Evolutionary conservation across 2,888 invertebrate genomes (phyloP).

Genomic region (Drosophila colorata): DNA sequence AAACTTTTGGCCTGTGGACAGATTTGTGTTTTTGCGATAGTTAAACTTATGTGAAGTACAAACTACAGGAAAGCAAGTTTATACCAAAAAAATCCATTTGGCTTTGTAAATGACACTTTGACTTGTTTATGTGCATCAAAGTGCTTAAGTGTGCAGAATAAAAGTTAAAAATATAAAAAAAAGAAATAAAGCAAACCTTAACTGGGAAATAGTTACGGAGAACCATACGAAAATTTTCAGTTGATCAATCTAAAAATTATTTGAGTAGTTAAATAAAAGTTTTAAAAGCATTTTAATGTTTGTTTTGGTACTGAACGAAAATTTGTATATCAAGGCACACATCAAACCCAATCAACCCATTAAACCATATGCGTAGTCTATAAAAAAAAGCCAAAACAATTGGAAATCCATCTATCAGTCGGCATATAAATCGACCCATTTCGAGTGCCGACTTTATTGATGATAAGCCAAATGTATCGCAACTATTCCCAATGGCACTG

Average conservation of each 20-base stretch:
- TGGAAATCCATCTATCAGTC: background rate
- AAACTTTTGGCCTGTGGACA: conserved; percentile 31
- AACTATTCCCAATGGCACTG: conserved; percentile 10
- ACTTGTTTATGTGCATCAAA: conserved; percentile 2
- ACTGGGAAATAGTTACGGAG: background rate
- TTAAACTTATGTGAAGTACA: conserved; percentile 23
- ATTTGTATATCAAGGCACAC: too few relatives aligned
- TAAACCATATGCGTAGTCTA: background rate
- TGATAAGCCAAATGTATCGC: background rate
- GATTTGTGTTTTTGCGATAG: conserved; percentile 18
- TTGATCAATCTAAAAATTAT: background rate
- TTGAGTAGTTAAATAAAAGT: background rate
- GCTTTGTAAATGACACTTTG: conserved; percentile 19
- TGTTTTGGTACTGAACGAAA: too few relatives aligned
- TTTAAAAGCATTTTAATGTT: background rate
- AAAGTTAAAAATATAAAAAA: too few relatives aligned
- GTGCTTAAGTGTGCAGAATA: background rate
- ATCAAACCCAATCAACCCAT: too few relatives aligned
- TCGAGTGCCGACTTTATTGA: background rate
- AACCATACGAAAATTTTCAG: too few relatives aligned
- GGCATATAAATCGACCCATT: conserved; percentile 11
- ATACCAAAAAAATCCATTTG: conserved; percentile 16
- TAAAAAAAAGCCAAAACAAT: background rate
- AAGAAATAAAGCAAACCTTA: background rate
- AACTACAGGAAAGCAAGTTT: conserved; percentile 4